phyloP scores from a whole-genome alignment of 2,888 invertebrate genomes.

The Pyrrhosoma nymphula region DNA sequence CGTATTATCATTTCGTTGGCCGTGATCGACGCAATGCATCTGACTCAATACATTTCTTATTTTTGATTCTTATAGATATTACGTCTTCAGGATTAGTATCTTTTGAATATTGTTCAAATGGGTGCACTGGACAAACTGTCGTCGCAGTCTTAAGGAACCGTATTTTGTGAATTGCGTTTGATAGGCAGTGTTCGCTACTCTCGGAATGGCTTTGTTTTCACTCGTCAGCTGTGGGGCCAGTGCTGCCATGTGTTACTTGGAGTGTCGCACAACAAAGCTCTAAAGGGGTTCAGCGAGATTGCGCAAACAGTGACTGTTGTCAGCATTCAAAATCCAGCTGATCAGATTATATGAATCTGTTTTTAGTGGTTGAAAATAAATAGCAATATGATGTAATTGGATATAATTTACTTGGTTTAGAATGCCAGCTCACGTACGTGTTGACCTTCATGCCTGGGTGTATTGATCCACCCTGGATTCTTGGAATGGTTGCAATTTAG shows the following conservation, averaged over 20 bases:
- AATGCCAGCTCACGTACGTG: conserved; percentile 57
- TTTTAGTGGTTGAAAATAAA: background rate
- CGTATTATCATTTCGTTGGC: conserved; percentile 1
- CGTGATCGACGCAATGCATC: conserved; percentile 33
- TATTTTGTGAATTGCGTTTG: conserved; percentile 62
- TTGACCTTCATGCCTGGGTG: conserved; percentile 66
- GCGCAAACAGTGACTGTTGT: conserved; percentile 62
- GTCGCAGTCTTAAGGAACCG: background rate
- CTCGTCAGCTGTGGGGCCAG: conserved; percentile 65
- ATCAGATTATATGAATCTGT: conserved; percentile 24
- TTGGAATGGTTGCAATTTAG: conserved; percentile 62
- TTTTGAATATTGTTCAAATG: background rate
- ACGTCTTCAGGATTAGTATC: background rate
- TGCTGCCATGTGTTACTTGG: conserved; percentile 66
- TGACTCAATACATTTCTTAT: conserved; percentile 26
- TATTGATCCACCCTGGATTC: conserved; percentile 61
- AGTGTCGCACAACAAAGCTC: conserved; percentile 64
- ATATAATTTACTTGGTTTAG: conserved; percentile 41
- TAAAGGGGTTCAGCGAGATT: conserved; percentile 58
- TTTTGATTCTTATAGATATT: background rate
- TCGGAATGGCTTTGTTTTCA: conserved; percentile 65
- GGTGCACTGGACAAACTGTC: background rate
- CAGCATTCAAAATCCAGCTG: conserved; percentile 62
- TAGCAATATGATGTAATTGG: background rate
- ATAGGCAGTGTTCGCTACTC: conserved; percentile 56